Evolutionary conservation across 2,113 vertebrate genomes (phyloP).

Genomic region (Diphyllodes magnificus): DNA sequence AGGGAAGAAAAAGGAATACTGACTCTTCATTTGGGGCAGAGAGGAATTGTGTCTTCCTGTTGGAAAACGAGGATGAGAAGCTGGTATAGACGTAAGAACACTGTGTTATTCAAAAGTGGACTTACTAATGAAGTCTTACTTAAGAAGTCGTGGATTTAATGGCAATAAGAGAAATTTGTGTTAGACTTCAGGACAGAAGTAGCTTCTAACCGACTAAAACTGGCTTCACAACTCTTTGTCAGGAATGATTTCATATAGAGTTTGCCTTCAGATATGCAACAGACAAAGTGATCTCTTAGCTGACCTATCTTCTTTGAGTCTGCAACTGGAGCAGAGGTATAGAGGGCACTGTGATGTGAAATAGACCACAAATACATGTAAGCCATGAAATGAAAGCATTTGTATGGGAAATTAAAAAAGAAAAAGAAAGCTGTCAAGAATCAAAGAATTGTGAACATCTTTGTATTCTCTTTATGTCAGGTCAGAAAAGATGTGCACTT

Average conservation of each 20-base stretch:
- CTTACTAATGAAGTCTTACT: not conserved
- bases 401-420: not conserved
- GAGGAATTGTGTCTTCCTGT: not conserved
- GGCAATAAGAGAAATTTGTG: not conserved
- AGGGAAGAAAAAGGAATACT: not conserved
- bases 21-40: not conserved
- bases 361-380: not conserved
- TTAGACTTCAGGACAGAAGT: not conserved
- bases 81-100: fast-evolving
- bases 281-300: not conserved
- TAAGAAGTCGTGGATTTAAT: not conserved
- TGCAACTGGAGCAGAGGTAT: not conserved
- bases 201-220: not conserved
- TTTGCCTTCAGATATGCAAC: not conserved
- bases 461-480: not conserved
- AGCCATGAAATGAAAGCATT: not conserved
- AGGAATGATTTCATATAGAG: not conserved
- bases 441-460: not conserved
- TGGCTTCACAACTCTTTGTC: not conserved
- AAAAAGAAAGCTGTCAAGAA: not conserved
- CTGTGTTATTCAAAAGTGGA: not conserved
- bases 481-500: not conserved
- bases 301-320: not conserved
- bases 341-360: not conserved
- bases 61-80: not conserved